Evolutionary conservation across 2,113 vertebrate genomes (phyloP), one percentile per base, ranked within the genome.

Genomic region (Heterochromis multidens): DNA sequence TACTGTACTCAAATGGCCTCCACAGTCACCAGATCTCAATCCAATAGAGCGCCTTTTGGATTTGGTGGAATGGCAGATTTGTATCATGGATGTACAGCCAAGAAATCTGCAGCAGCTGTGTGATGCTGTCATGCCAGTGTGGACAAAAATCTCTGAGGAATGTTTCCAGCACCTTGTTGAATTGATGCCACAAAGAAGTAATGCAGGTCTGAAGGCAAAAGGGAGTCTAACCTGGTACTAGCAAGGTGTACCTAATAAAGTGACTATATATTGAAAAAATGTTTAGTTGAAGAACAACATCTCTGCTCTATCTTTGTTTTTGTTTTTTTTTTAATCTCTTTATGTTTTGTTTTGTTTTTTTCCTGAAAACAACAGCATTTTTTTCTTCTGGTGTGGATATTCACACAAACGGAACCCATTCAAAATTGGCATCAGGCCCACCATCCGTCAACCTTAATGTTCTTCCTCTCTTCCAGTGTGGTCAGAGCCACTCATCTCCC

Each of bases 401-500:
- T 77, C 63, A 62, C 17, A 11, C 37, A 77, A 78, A 63, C 29
- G 7, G 4, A 72, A 85, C 14, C 29, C 43, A 57, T 77, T 29
- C 43, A 16, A 60, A 87, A 78, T 40, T 4, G 83, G 12, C 59
- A 25, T 56, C 74, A 57, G 17, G 6, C 23, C 52, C 31, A 78
- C n/a, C 52, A 17, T 49, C 40, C 2, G 16, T 80, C 80, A 80
- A 19, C 57, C 61, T 58, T 70, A 25, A 27, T 77, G 25, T 79
- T 17, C 70, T 14, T 82, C 85, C 72, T 92, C 54, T 93, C 54
- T 84, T 91, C 43, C 77, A 96, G 96, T 81, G 21, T 93, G 92
- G 90, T 94, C 91, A 61, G 91, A 93, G 60, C 95, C 93, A 25
- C 79, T 95, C 89, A 95, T 96, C 87, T 88, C 84, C 46, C 96